Evolutionary conservation across 2,888 invertebrate species (phyloP).

Genomic region (Gonocerus acuteangulatus): DNA sequence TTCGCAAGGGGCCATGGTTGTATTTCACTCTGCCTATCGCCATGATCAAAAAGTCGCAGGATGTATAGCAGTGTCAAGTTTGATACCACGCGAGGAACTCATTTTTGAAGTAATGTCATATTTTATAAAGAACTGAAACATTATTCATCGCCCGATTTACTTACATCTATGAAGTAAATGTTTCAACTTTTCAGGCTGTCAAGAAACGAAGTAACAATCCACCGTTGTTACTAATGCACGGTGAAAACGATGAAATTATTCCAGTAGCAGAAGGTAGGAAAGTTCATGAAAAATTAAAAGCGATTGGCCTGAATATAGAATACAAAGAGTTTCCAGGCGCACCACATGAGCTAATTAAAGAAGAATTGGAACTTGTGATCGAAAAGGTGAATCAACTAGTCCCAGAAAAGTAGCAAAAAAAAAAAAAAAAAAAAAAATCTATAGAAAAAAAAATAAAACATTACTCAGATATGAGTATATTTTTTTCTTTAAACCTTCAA

Average conservation of each 20-base stretch:
- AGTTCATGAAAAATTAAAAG: not conserved
- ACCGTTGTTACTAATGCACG: not conserved
- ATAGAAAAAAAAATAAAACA: no score
- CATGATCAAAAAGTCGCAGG: slow-evolving; percentile 10
- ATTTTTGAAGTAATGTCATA: slow-evolving; percentile 8
- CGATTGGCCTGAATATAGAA: not conserved
- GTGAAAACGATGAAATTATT: not conserved
- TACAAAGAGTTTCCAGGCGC: not conserved
- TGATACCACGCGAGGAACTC: not conserved
- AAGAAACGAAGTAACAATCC: not conserved
- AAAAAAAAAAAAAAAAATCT: no score
- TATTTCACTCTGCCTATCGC: not conserved
- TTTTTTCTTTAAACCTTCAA: no score
- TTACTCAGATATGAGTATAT: no score
- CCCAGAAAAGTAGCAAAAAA: not conserved
- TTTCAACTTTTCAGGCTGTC: not conserved
- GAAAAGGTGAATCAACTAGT: not conserved
- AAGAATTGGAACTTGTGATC: not conserved
- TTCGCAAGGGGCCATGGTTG: slow-evolving; percentile 14
- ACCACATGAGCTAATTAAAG: not conserved
- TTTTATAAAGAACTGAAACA: no score
- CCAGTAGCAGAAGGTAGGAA: not conserved
- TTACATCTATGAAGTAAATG: not conserved
- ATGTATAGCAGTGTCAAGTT: slow-evolving; percentile 4
- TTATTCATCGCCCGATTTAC: not conserved